Conservation (phyloP, 2,888 invertebrate species). For the Phyllotreta striolata region DNA sequence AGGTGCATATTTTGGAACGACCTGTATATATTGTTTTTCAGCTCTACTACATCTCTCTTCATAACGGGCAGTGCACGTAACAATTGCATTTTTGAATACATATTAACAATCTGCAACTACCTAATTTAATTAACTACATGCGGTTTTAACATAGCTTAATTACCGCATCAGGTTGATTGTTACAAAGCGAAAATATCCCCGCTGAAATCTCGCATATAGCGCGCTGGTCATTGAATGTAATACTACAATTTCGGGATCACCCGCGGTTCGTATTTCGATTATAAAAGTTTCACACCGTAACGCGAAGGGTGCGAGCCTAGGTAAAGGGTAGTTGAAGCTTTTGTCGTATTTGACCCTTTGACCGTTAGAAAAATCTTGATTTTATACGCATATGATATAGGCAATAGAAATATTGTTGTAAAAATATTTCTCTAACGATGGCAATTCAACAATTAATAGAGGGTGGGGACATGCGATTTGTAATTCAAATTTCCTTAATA, state of each 20-base stretch:
- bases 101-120: constrained; percentile 1
- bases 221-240: constrained; percentile 39
- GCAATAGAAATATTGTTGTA: neutral
- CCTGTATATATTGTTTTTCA: too few species aligned
- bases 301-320: neutral
- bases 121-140: constrained; percentile 24
- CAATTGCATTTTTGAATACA: too few species aligned
- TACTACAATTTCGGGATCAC: constrained; percentile 34
- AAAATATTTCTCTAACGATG: too few species aligned
- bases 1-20: too few species aligned
- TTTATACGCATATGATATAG: too few species aligned
- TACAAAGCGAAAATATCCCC: constrained; percentile 34
- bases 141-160: constrained; percentile 26
- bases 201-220: constrained; percentile 23
- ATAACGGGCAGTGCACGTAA: too few species aligned
- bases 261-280: constrained; percentile 33
- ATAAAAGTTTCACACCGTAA: constrained; percentile 32
- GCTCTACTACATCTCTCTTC: too few species aligned
- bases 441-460: constrained; percentile 4
- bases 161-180: constrained; percentile 10
- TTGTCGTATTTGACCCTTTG: constrained; percentile 14
- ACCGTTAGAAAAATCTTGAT: constrained; percentile 1
- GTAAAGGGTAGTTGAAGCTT: constrained; percentile 16
- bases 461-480: constrained; percentile 21
- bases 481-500: constrained; percentile 41